phyloP scores from a whole-genome alignment of 2,888 invertebrate species.

The Ditylenchus weischeri region DNA sequence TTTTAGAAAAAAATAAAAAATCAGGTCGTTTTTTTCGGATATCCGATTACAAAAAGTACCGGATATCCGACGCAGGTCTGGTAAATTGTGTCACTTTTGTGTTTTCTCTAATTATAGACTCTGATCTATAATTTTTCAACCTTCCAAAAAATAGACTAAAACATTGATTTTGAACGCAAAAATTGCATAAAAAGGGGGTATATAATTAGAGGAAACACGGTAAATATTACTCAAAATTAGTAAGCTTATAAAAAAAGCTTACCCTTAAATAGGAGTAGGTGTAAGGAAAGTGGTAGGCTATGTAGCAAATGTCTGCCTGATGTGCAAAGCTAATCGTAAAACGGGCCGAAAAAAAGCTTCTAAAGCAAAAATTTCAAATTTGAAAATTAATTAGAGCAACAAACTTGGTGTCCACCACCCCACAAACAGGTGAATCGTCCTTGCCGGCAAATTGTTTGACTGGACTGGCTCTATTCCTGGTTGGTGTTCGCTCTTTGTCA shows the following conservation, averaged over 20 bases:
- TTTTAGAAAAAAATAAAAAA: no score
- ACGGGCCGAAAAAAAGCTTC: conserved; percentile 72
- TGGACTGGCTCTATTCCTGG: not conserved
- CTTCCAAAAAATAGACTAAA: no score
- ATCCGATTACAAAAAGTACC: no score
- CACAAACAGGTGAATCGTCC: conserved; percentile 1
- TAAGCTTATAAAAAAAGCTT: conserved; percentile 10
- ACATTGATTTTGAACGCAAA: no score
- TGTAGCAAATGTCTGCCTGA: conserved; percentile 74
- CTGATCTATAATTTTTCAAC: no score
- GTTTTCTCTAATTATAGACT: no score
- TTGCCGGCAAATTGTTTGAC: not conserved
- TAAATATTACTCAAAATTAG: not conserved
- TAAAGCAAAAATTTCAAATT: conserved; percentile 14
- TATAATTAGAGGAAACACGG: no score
- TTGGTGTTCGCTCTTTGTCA: conserved; percentile 8
- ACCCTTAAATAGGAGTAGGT: conserved; percentile 69
- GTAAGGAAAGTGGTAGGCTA: conserved; percentile 83
- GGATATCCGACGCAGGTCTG: no score
- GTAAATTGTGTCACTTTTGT: no score
- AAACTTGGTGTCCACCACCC: conserved; percentile 11
- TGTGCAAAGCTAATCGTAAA: conserved; percentile 76
- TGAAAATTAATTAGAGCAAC: not conserved
- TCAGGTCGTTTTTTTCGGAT: no score
- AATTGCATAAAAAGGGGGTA: no score